phyloP scores from a whole-genome alignment of 2,888 invertebrate genomes.

The Escarpia spicata region DNA sequence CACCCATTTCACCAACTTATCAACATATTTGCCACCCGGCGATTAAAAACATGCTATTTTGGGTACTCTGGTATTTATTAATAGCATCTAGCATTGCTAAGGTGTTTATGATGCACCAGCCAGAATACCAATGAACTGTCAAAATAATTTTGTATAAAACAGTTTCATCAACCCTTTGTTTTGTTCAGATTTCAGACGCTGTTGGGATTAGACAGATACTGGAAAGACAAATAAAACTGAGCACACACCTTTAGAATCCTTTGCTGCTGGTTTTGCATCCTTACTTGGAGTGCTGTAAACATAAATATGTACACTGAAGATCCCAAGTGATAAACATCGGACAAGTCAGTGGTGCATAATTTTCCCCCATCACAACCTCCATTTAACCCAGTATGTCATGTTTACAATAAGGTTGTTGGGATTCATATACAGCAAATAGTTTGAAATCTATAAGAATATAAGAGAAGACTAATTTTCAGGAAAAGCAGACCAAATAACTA shows the following conservation, averaged over 20 bases:
- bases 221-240: neutral
- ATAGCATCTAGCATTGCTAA: too few species aligned
- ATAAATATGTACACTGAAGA: neutral
- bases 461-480: neutral
- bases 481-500: neutral
- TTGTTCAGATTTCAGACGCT: neutral
- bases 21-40: too few species aligned
- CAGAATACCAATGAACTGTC: too few species aligned
- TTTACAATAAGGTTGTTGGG: neutral
- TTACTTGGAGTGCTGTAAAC: constrained; percentile 3
- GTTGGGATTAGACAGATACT: neutral
- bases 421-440: neutral
- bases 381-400: neutral
- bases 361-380: neutral
- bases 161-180: neutral
- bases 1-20: too few species aligned
- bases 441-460: neutral
- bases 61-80: too few species aligned
- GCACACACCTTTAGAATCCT: constrained; percentile 6
- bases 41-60: too few species aligned
- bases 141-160: too few species aligned
- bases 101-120: too few species aligned
- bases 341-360: neutral
- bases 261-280: constrained; percentile 13
- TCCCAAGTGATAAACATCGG: neutral